Evolutionary conservation across 1,140 invertebrate genomes (phyloP), one percentile per base, ranked within the genome.

Genomic region (Eulimnadia texana): DNA sequence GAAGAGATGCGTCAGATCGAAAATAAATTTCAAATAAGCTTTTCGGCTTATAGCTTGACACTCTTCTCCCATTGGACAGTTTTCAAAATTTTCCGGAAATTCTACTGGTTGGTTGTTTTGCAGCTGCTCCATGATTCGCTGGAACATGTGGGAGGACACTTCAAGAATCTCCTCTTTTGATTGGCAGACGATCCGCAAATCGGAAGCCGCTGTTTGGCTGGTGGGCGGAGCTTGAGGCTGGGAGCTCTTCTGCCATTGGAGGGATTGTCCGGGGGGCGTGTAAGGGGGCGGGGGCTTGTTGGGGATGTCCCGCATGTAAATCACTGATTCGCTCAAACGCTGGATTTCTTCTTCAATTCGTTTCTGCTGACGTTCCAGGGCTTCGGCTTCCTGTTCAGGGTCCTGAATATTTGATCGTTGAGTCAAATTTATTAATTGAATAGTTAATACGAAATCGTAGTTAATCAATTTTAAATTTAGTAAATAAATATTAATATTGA

Each of bases 241-340:
- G n/a, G 23, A 47, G 29, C 13, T 57, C 50, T 47, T 70, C 66
- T 57, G 55, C 55, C 55, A 57, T 29, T 1, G 27, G 55, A 57
- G 55, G 3, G 55, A 27, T 33, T 57, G 71, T 2, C 66, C 68
- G 13, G 79, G 81, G 19, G 79, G 83, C 6, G 78, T 82, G 64
- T 85, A 86, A 0, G 83, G 83, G 0, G 83, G 83, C 6, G 83
- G 83, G 10, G 83, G 82, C 68, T 85, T 85, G 64, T 82, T 81
- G n/a, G 82, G 82, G 60, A 84, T 83, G 69, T 82, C 80, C 33
- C 81, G 70, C 11, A 83, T 73, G 61, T 79, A 82, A 47, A 75
- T 28, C 1, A 54, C 27, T 1, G 60, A 52, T 28, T 29, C 28
- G 51, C 50, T 53, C n/a, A 61, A 25, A 28, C 53, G 52, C 33